These are phyloP conservation scores for Hyposoter dolosus DNA, from an alignment of 2,888 invertebrate species.

Conservation along the genomic window DNA sequence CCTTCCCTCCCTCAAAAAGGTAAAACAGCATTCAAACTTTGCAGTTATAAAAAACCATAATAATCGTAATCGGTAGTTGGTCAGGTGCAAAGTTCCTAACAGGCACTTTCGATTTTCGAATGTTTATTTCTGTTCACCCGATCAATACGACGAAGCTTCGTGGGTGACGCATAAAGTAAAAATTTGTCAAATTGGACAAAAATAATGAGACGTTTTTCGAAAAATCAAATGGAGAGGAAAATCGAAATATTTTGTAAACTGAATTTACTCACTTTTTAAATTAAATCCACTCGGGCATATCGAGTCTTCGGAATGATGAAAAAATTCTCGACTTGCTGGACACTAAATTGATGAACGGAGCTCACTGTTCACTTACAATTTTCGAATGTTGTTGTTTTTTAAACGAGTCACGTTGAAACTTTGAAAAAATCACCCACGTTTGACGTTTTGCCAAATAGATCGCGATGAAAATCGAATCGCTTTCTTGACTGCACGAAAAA, in stretches of 20 bases:
- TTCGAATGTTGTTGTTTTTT: not conserved
- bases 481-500: not conserved
- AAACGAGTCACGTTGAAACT: not conserved
- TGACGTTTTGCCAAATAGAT: not conserved
- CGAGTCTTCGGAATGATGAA: conserved; percentile 32
- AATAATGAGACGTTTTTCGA: not conserved
- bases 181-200: not conserved
- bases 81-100: too few species aligned
- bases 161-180: not conserved
- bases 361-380: conserved; percentile 19
- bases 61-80: too few species aligned
- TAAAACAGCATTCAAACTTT: not conserved
- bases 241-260: not conserved
- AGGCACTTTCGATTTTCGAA: not conserved
- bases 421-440: conserved; percentile 16
- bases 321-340: conserved; percentile 11
- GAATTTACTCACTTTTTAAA: conserved; percentile 53
- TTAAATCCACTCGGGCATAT: conserved; percentile 62
- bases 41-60: too few species aligned
- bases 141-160: not conserved
- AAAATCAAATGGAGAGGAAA: not conserved
- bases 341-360: conserved; percentile 1
- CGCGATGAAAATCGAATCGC: not conserved
- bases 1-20: not conserved
- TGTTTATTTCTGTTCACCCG: not conserved